Conservation (phyloP, 1,140 invertebrate genomes). For the Eueides isabella region DNA sequence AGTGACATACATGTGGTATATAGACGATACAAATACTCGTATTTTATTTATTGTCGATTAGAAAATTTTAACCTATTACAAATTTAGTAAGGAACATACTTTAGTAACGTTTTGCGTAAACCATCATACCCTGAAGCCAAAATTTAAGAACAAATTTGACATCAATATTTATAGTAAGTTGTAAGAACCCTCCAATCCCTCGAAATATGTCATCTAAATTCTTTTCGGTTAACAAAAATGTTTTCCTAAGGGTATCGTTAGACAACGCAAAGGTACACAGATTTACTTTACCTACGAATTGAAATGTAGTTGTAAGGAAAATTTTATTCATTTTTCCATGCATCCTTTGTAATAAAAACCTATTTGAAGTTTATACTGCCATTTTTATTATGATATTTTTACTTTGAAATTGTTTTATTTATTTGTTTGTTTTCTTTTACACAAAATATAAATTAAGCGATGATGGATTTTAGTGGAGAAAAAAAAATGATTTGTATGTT, state of each 20-base stretch:
- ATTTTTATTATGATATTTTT: no score
- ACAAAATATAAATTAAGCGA: background rate
- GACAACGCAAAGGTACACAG: background rate
- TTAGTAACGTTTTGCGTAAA: background rate
- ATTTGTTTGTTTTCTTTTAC: background rate
- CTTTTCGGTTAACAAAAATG: constrained; percentile 28
- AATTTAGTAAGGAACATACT: background rate
- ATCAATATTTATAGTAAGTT: constrained; percentile 7
- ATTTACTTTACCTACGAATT: constrained; percentile 6
- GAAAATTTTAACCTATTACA: no score
- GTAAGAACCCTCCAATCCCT: constrained; percentile 22
- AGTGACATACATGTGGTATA: no score
- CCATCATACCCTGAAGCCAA: background rate
- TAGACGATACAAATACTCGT: no score
- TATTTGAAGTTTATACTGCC: no score
- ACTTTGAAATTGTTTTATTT: no score
- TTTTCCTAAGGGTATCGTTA: constrained; percentile 29
- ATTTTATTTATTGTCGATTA: no score
- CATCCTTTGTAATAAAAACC: background rate
- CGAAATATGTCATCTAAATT: constrained; percentile 25
- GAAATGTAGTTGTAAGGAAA: background rate
- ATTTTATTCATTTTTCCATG: background rate
- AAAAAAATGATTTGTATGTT: background rate
- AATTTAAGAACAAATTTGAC: constrained; percentile 4
- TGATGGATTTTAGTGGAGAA: background rate